These are phyloP conservation scores for Onychorhynchus coronatus DNA, from an alignment of 2,113 vertebrate genomes.

Conservation along the genomic window DNA sequence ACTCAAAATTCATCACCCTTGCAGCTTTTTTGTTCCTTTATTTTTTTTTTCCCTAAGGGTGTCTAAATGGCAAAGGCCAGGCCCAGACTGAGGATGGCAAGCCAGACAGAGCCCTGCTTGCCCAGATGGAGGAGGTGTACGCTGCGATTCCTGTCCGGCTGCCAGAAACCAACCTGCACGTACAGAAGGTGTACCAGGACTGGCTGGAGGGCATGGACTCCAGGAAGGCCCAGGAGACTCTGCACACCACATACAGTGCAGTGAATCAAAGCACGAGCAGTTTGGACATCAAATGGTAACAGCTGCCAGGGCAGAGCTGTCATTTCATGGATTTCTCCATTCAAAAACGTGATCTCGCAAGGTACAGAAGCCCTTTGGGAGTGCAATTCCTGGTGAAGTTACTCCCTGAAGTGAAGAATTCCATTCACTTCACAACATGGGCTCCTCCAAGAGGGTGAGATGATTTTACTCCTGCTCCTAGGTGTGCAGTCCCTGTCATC, in stretches of 20 bases:
- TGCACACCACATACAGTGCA: constrained; percentile 81
- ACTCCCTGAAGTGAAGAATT: not conserved
- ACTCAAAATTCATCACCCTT: not conserved
- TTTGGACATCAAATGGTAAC: constrained; percentile 79
- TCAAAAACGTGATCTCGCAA: not conserved
- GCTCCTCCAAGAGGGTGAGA: not conserved
- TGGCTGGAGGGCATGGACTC: constrained; percentile 90
- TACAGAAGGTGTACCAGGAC: constrained; percentile 86
- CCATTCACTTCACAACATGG: not conserved
- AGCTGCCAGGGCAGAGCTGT: not conserved
- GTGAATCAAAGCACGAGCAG: constrained; percentile 15
- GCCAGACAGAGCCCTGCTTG: constrained; percentile 80
- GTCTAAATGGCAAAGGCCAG: constrained; percentile 88
- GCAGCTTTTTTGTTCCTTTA: not conserved
- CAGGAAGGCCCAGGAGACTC: constrained; percentile 67
- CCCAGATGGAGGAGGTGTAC: constrained; percentile 89
- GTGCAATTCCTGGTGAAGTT: not conserved
- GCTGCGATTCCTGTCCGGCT: constrained; percentile 79
- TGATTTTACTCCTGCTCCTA: not conserved
- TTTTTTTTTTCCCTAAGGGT: constrained; percentile 76
- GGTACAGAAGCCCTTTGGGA: not conserved
- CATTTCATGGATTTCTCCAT: not conserved
- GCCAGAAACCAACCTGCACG: constrained; percentile 75
- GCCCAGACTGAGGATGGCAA: constrained; percentile 74
- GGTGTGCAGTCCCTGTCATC: not conserved